Evolutionary conservation across 2,797 vertebrate species (phyloP).

Genomic region (Sciurus vulgaris): DNA sequence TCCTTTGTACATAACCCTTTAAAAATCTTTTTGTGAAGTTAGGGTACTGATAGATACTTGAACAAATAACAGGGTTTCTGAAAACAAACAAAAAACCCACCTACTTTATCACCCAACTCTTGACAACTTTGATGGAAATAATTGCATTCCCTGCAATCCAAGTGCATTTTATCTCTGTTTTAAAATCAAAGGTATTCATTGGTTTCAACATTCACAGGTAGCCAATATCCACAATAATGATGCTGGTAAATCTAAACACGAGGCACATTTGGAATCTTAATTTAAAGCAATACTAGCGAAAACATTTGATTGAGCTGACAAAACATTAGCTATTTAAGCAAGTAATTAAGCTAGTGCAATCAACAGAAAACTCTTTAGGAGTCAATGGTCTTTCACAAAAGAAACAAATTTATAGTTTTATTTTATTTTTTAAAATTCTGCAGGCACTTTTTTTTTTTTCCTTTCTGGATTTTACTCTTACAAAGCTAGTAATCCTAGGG

Average conservation of each 20-base stretch:
- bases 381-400: slow-evolving; percentile 54
- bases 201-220: background rate
- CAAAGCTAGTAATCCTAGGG: slow-evolving; percentile 58
- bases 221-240: slow-evolving; percentile 42
- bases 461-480: slow-evolving; percentile 50
- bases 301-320: slow-evolving; percentile 75
- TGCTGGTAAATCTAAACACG: slow-evolving; percentile 70
- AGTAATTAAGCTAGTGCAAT: slow-evolving; percentile 74
- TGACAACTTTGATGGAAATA: background rate
- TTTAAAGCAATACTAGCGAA: slow-evolving; percentile 68
- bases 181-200: background rate
- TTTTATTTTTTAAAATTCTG: slow-evolving; percentile 63
- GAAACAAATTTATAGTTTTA: slow-evolving; percentile 39
- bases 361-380: slow-evolving; percentile 64
- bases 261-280: slow-evolving; percentile 68
- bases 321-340: slow-evolving; percentile 68
- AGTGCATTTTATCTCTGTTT: background rate
- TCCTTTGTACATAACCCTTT: background rate
- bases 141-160: background rate
- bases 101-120: slow-evolving; percentile 11
- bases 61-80: background rate
- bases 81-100: background rate
- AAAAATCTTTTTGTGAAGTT: background rate
- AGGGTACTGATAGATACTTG: background rate
- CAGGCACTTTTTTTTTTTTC: background rate